A percentile compares a stretch with the other conserved stretches of the same genome.
Conservation (phyloP, 2,888 invertebrate species). For the Globia sparganii region DNA sequence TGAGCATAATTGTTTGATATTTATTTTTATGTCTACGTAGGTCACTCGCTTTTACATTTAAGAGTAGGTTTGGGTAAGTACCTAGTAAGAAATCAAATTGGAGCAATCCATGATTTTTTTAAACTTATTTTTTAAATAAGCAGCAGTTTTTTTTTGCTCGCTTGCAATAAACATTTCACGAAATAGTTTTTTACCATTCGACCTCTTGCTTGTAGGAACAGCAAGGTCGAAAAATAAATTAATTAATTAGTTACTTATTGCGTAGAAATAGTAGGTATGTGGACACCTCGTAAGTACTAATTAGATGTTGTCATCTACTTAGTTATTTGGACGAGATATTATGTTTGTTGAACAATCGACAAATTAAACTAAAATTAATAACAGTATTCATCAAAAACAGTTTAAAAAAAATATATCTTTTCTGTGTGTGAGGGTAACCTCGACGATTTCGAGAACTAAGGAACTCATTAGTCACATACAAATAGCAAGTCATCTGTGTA, state of each 20-base stretch:
- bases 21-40: not conserved
- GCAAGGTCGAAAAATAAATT: not conserved
- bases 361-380: too few relatives aligned
- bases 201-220: not conserved
- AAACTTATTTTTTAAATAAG: not conserved
- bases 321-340: not conserved
- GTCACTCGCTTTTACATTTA: too few relatives aligned
- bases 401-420: too few relatives aligned
- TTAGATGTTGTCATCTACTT: not conserved
- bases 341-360: not conserved
- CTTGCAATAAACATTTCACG: not conserved
- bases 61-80: too few relatives aligned
- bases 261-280: not conserved
- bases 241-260: not conserved
- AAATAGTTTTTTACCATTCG: not conserved
- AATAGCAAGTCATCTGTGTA: too few relatives aligned
- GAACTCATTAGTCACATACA: too few relatives aligned
- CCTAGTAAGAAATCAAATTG: not conserved
- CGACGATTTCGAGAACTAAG: too few relatives aligned
- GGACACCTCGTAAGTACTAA: too few relatives aligned
- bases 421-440: too few relatives aligned
- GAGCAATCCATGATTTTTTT: not conserved
- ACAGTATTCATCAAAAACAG: too few relatives aligned
- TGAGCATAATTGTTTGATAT: not conserved
- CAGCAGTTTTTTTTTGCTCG: too few relatives aligned